Evolutionary conservation across 2,888 invertebrate species (phyloP).

Genomic region (Drosophila paramelanica): DNA sequence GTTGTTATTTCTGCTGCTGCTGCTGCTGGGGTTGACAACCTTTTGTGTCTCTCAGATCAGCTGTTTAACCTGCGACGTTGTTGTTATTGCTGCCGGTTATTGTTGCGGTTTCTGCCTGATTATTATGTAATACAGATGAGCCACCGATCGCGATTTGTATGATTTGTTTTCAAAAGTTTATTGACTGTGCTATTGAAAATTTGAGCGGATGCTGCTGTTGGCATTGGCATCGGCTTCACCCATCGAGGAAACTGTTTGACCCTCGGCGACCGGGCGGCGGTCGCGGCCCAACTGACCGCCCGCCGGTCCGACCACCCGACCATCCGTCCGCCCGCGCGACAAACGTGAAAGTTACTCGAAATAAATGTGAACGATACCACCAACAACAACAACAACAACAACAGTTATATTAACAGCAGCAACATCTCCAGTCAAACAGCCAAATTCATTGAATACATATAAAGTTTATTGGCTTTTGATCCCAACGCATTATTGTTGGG

Average conservation of each 20-base stretch:
- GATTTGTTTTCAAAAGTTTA: conserved; percentile 43
- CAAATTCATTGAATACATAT: conserved; percentile 60
- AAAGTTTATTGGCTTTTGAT: conserved; percentile 81
- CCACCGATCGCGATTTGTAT: conserved; percentile 50
- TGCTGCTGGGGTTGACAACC: conserved; percentile 69
- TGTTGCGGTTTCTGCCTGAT: conserved; percentile 39
- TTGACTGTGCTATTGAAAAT: conserved; percentile 46
- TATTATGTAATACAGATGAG: conserved; percentile 68
- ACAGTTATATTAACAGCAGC: conserved; percentile 24
- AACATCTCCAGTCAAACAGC: conserved; percentile 41
- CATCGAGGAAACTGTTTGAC: conserved; percentile 59
- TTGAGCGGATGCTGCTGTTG: conserved; percentile 18
- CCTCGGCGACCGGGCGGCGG: conserved; percentile 33
- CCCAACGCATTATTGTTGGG: conserved; percentile 80
- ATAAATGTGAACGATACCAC: conserved; percentile 29
- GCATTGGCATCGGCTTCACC: conserved; percentile 11
- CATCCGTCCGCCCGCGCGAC: conserved; percentile 16
- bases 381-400: conserved; percentile 20
- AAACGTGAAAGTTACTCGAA: conserved; percentile 66
- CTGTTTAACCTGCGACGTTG: conserved; percentile 54
- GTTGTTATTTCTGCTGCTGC: conserved; percentile 30
- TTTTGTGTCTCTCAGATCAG: conserved; percentile 54
- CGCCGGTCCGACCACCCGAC: conserved; percentile 3
- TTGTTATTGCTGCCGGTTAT: conserved; percentile 33
- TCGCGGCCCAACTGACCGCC: conserved; percentile 8